phyloP scores from a whole-genome alignment of 2,888 invertebrate genomes.

The Mesorhabditis spiculigera region DNA sequence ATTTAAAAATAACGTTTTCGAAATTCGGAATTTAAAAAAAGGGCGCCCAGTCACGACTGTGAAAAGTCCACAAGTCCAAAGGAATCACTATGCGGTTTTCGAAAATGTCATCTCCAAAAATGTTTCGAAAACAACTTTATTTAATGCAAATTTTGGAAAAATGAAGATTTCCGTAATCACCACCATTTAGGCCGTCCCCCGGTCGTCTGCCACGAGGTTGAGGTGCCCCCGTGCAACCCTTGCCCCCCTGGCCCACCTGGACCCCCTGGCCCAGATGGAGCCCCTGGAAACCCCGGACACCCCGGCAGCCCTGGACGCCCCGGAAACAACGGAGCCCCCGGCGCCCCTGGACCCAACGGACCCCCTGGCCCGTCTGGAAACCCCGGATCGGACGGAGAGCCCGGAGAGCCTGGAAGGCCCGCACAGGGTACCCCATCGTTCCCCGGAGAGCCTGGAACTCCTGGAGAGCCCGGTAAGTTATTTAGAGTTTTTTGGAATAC shows the following conservation, averaged over 20 bases:
- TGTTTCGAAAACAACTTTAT: too few relatives aligned
- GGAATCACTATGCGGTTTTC: too few relatives aligned
- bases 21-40: too few relatives aligned
- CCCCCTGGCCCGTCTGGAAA: constrained; percentile 43
- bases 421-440: constrained; percentile 46
- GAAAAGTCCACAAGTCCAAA: too few relatives aligned
- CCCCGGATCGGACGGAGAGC: constrained; percentile 46
- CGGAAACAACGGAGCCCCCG: constrained; percentile 42
- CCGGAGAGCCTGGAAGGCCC: constrained; percentile 48
- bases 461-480: constrained; percentile 41
- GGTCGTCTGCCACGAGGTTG: constrained; percentile 56
- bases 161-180: too few relatives aligned
- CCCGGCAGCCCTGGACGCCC: constrained; percentile 54
- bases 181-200: constrained; percentile 35
- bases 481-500: not conserved
- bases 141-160: too few relatives aligned
- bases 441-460: constrained; percentile 54
- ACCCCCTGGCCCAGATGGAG: constrained; percentile 49
- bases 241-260: constrained; percentile 54
- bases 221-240: constrained; percentile 57
- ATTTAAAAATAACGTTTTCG: too few relatives aligned
- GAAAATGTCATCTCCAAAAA: too few relatives aligned
- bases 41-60: too few relatives aligned
- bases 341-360: constrained; percentile 43
- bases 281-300: constrained; percentile 37